Base-by-base conservation (phyloP, 1,140 invertebrate species). In the Lepidotrigona ventralis region DNA sequence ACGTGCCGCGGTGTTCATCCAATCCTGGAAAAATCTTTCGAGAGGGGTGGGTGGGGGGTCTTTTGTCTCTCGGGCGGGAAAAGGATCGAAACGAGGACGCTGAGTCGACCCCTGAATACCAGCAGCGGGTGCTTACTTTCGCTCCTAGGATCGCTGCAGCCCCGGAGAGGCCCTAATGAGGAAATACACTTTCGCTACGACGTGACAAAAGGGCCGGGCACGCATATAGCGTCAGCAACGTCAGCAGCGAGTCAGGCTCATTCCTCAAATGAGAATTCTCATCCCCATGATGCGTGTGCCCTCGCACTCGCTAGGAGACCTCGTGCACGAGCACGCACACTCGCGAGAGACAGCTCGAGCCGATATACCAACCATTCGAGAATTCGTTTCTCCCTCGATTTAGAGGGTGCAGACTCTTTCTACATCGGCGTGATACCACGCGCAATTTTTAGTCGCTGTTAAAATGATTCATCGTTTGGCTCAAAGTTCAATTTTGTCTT, bases 251-350 rank as follows among this genome's bases (percentile, higher is more conserved):
- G 81, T 83, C 88, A 77, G 81, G 68, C 75, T 89, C 88, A 91
- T 90, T 90, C 88, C 85, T 90, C 86, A 88, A 91, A 91, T 90
- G 90, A 89, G 88, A 89, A 89, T 77, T 56, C 81, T 51, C 74
- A 19, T 70, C 69, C 80, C 69, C 53, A 0, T 46, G 39, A 46
- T n/a, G 29, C 8, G 70, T 56, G n/a, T 11, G 5, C 15, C 39
- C 33, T 23, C 71, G 68, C 60, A 58, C 56, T 60, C 26, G 78
- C 70, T 51, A 87, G 60, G 75, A 88, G 86, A 87, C 76, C 76
- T 51, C 23, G 29, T 39, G 66, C 83, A 60, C 54, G 74, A 76
- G 54, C 81, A 83, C 78, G 75, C 26, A 56, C 79, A 77, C 72
- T 2, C 29, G 66, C 33, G 60, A 79, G 83, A 75, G 86, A 74